phyloP scores from a whole-genome alignment of 2,888 invertebrate species.

The Sarcophaga subvicina region DNA sequence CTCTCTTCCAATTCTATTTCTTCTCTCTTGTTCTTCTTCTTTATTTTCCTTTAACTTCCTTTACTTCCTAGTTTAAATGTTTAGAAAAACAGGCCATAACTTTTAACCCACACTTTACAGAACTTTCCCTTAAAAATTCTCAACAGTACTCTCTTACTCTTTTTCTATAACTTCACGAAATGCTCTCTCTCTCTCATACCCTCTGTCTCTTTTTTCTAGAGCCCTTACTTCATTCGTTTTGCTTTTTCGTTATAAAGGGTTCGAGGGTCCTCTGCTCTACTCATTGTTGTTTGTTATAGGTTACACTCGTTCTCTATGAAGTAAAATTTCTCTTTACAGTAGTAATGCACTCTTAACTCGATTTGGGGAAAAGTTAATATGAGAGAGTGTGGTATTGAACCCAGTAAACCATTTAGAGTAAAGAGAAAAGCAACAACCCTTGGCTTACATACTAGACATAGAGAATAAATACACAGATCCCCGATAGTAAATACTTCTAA shows the following conservation, averaged over 20 bases:
- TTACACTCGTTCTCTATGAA: too few species aligned
- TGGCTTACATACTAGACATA: too few species aligned
- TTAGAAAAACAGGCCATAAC: slow-evolving; percentile 24
- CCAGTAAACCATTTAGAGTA: too few species aligned
- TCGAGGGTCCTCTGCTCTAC: too few species aligned
- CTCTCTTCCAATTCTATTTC: background rate
- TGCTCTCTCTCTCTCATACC: background rate
- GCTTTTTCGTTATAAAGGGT: background rate
- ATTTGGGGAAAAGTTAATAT: too few species aligned
- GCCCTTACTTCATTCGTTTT: background rate
- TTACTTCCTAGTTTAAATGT: slow-evolving; percentile 28
- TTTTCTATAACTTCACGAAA: background rate
- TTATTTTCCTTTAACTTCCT: slow-evolving; percentile 44
- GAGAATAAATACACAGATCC: too few species aligned
- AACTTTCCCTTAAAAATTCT: slow-evolving; percentile 16
- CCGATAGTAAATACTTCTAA: too few species aligned
- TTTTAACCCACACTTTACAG: slow-evolving; percentile 14
- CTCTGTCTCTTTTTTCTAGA: background rate
- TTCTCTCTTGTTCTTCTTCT: slow-evolving; percentile 15
- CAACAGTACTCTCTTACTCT: background rate
- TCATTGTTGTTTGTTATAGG: too few species aligned
- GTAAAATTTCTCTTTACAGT: too few species aligned
- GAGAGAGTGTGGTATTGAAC: too few species aligned
- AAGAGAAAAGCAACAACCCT: too few species aligned
- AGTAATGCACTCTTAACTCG: too few species aligned